These are phyloP conservation scores for Drosophila monieri DNA, from an alignment of 2,888 invertebrate genomes.

Conservation along the genomic window DNA sequence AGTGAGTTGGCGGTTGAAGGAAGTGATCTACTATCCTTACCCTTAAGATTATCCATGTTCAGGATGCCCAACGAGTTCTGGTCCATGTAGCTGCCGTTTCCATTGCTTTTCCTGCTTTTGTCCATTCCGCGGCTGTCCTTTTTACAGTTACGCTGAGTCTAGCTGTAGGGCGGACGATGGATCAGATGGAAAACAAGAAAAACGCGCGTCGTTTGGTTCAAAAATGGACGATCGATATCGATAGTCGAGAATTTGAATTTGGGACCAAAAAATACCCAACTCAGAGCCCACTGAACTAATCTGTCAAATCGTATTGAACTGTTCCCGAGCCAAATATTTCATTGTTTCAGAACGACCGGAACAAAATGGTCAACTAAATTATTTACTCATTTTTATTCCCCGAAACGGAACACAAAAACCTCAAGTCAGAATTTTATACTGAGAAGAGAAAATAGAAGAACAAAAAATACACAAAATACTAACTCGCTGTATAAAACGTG, in stretches of 20 bases:
- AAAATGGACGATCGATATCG: constrained; percentile 38
- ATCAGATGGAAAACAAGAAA: constrained; percentile 33
- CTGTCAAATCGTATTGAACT: neutral
- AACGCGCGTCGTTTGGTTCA: constrained; percentile 40
- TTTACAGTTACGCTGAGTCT: neutral
- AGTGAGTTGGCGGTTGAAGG: neutral
- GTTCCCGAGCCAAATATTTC: neutral
- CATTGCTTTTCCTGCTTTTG: constrained; percentile 37
- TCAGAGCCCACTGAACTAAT: neutral
- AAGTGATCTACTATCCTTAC: constrained; percentile 40
- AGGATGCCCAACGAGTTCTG: constrained; percentile 71
- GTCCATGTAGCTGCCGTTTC: constrained; percentile 43
- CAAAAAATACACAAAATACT: neutral
- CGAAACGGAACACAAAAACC: neutral
- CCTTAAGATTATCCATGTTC: constrained; percentile 75
- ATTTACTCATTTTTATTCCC: neutral
- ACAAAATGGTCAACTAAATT: neutral
- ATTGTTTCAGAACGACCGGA: neutral
- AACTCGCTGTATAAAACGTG: constrained; percentile 24
- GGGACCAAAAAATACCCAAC: neutral
- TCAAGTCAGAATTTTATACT: neutral
- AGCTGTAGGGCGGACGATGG: neutral
- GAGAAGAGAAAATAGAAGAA: neutral
- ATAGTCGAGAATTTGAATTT: neutral
- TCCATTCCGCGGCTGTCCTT: constrained; percentile 48